Base-by-base conservation (phyloP, 2,888 invertebrate genomes). In the Lissocephala sabroskyi region DNA sequence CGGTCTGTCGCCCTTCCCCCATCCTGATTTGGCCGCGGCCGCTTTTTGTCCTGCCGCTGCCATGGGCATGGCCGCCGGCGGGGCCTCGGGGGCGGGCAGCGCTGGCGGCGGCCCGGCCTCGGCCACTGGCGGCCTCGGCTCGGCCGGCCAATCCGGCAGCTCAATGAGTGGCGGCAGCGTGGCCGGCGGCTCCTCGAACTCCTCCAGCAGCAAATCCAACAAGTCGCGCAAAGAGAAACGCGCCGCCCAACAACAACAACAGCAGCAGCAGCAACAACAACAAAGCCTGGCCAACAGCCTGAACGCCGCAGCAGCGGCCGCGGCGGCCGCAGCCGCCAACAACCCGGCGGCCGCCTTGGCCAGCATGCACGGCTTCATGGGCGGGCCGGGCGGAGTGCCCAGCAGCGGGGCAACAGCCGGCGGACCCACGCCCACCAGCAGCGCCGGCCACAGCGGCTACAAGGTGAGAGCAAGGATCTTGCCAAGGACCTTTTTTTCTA, bases 1-100 rank as follows among this genome's bases (percentile, higher is more conserved):
- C 6, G 93, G 93, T 16, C 82, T 93, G 49, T 88, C 88, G 35
- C 90, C 89, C 75, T 91, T 93, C 84, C 88, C 92, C 0, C 85
- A 85, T 81, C 90, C 90, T 11, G 89, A 89, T 78, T 84, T 91
- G 63, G 87, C 88, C 33, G 86, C 87, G 49, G 87, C 89, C 39
- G 86, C 88, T 62, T n/a, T n/a, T n/a, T n/a, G n/a, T n/a, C 80
- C 79, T 0, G 86, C 85, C 5, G 79, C 86, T 65, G 83, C 79
- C 14, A 63, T 84, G 52, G 82, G 81, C 1, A 61, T 83, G 49
- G 54, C 62, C 1, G 59, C 55, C 26, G 56, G 65, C 10, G 48
- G 82, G 11, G 80, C 83, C 0, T 62, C 64, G 39, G 73, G 86
- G 47, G 60, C 63, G 13, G n/a, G n/a, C n/a, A 58, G 86, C 82